phyloP scores from a whole-genome alignment of 1,140 invertebrate species.

The Probaryconus sp. region DNA sequence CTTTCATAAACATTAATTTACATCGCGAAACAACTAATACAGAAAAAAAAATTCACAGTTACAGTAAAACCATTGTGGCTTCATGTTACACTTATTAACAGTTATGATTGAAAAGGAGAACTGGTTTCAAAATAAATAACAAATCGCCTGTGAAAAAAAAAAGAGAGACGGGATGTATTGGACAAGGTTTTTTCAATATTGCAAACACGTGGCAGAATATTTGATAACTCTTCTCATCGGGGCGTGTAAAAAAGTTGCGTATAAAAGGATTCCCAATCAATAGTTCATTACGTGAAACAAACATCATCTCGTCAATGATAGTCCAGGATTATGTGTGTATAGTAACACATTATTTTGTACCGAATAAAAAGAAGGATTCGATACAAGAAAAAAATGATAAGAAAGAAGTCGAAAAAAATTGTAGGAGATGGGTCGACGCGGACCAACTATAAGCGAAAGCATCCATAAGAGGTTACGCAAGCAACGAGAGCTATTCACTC shows the following conservation, averaged over 20 bases:
- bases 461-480: constrained; percentile 64
- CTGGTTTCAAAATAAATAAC: constrained; percentile 30
- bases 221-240: constrained; percentile 17
- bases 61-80: no score
- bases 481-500: constrained; percentile 69
- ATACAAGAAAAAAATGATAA: constrained; percentile 1
- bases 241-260: constrained; percentile 13
- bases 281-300: constrained; percentile 73
- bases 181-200: constrained; percentile 28
- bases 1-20: no score
- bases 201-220: constrained; percentile 19
- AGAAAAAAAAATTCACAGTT: no score
- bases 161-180: not conserved
- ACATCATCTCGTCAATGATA: constrained; percentile 66
- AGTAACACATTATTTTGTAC: no score
- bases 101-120: constrained; percentile 30
- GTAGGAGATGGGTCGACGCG: constrained; percentile 31
- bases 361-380: constrained; percentile 3
- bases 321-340: constrained; percentile 56
- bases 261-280: constrained; percentile 68
- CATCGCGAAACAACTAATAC: no score
- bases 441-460: constrained; percentile 12
- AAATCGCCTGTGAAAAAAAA: not conserved
- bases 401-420: constrained; percentile 6
- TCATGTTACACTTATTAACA: constrained; percentile 14